Evolutionary conservation across 1,140 invertebrate genomes (phyloP).

Genomic region (Aplysia californica): DNA sequence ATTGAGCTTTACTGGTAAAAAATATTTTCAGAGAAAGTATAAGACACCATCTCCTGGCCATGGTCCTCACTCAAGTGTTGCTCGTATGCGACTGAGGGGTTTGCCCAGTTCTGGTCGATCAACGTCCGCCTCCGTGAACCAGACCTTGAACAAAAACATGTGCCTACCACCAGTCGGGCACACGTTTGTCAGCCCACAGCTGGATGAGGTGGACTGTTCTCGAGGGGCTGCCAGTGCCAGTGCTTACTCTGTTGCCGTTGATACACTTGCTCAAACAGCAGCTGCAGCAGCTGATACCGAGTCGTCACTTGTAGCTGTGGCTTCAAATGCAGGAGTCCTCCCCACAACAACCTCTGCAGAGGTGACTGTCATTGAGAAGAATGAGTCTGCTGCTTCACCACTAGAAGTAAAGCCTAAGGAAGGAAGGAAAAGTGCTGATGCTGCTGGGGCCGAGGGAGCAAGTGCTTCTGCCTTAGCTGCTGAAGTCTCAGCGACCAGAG

Average conservation of each 20-base stretch:
- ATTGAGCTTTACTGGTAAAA: no score
- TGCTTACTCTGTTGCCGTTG: slow-evolving; percentile 17
- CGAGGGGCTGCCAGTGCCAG: slow-evolving; percentile 14
- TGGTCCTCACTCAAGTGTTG: slow-evolving; percentile 12
- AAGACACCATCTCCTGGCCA: slow-evolving; percentile 57
- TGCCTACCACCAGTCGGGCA: slow-evolving; percentile 65
- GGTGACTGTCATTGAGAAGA: not conserved
- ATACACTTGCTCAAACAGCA: slow-evolving; percentile 29
- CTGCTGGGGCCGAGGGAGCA: not conserved
- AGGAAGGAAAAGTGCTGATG: not conserved
- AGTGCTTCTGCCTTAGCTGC: not conserved
- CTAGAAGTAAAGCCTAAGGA: not conserved
- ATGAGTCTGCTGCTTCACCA: slow-evolving; percentile 16
- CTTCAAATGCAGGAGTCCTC: not conserved
- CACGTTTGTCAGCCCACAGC: slow-evolving; percentile 27
- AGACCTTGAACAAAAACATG: slow-evolving; percentile 60
- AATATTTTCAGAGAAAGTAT: slow-evolving; percentile 48
- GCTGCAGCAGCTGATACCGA: slow-evolving; percentile 24
- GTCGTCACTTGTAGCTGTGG: not conserved
- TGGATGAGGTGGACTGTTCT: not conserved
- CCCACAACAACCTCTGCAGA: slow-evolving; percentile 16
- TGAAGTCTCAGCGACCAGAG: not conserved
- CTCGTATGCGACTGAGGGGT: slow-evolving; percentile 45
- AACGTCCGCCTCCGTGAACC: slow-evolving; percentile 15
- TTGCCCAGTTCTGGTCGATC: slow-evolving; percentile 42